Conservation (phyloP, 2,113 vertebrate genomes). For the Dasyprocta punctata region DNA sequence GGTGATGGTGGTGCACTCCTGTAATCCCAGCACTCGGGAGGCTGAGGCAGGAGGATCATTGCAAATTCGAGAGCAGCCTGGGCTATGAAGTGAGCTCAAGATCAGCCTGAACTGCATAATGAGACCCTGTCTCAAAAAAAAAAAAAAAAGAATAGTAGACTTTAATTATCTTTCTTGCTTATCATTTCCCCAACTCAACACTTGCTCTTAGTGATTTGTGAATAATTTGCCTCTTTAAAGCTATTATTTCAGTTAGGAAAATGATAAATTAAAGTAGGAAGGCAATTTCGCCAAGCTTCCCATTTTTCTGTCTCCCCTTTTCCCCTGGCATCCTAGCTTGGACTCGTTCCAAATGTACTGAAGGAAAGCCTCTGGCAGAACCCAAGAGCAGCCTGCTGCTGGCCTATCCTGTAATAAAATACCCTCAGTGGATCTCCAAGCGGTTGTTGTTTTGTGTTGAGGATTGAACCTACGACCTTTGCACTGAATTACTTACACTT, state of each 20-base stretch:
- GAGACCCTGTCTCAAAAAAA: no score
- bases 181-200: constrained; percentile 32
- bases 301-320: neutral
- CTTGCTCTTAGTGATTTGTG: constrained; percentile 43
- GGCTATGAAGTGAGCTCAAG: no score
- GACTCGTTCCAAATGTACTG: neutral
- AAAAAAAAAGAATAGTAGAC: no score
- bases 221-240: constrained; percentile 49
- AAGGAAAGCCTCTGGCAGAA: neutral
- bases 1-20: no score
- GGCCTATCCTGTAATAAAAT: neutral
- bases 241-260: constrained; percentile 54
- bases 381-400: neutral
- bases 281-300: neutral
- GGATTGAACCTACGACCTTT: neutral
- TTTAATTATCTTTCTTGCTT: constrained; percentile 53
- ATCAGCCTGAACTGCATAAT: no score
- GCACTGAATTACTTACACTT: neutral
- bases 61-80: no score
- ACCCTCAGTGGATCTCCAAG: neutral
- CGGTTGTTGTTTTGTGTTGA: neutral
- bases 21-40: no score
- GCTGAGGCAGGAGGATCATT: no score
- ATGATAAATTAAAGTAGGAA: constrained; percentile 19
- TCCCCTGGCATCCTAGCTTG: neutral